Evolutionary conservation across 2,888 invertebrate genomes (phyloP).

Genomic region (Xanthia togata): DNA sequence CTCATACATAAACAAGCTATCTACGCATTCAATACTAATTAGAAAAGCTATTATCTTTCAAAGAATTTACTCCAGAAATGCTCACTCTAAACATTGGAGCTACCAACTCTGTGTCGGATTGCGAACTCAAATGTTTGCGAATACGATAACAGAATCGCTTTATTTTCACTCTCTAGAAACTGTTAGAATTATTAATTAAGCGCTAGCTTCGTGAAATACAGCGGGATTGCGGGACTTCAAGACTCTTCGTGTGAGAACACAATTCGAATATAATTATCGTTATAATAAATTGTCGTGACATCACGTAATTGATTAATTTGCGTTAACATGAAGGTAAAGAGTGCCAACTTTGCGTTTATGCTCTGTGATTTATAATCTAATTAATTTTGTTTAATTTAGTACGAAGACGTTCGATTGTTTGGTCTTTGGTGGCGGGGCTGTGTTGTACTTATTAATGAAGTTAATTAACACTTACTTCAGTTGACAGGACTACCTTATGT

Average conservation of each 20-base stretch:
- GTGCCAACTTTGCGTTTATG: constrained; percentile 67
- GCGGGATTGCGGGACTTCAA: constrained; percentile 28
- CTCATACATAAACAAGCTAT: constrained; percentile 11
- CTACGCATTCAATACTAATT: constrained; percentile 35
- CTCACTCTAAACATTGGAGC: constrained; percentile 32
- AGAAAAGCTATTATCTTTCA: constrained; percentile 43
- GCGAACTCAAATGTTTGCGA: constrained; percentile 76
- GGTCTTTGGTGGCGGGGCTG: constrained; percentile 20
- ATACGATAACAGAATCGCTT: constrained; percentile 80
- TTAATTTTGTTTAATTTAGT: constrained; percentile 70
- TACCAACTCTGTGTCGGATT: constrained; percentile 54
- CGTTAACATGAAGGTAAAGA: constrained; percentile 67
- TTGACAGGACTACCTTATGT: no score
- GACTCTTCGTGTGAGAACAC: constrained; percentile 43
- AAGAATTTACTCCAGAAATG: constrained; percentile 30
- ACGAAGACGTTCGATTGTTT: constrained; percentile 61
- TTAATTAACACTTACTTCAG: constrained; percentile 22
- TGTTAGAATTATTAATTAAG: constrained; percentile 78
- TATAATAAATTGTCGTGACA: constrained; percentile 76
- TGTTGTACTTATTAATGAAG: constrained; percentile 13
- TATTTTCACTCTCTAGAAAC: constrained; percentile 73
- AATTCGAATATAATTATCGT: constrained; percentile 70
- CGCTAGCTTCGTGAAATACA: constrained; percentile 72
- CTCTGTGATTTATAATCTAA: constrained; percentile 67
- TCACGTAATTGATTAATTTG: constrained; percentile 70